Percentiles rank a stretch among this genome's conserved stretches.
Evolutionary conservation across 2,888 invertebrate species (phyloP).

Genomic region (Zaprionus bogoriensis): DNA sequence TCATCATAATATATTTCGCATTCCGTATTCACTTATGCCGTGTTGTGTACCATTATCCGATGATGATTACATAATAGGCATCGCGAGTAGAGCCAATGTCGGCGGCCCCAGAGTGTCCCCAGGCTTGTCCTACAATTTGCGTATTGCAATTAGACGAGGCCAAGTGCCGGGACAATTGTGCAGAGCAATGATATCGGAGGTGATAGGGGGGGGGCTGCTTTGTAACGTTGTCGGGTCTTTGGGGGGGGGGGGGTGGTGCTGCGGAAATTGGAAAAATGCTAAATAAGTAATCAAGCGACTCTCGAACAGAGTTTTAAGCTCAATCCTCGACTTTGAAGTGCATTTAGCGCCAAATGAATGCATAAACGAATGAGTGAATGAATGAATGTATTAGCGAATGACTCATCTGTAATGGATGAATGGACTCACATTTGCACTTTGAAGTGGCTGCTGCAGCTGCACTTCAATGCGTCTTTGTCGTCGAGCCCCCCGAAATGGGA

Average conservation of each 20-base stretch:
- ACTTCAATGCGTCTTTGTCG: background rate
- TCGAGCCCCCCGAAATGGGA: too few relatives aligned
- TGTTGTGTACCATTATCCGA: too few relatives aligned
- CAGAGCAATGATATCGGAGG: too few relatives aligned
- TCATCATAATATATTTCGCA: constrained; percentile 31
- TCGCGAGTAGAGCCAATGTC: constrained; percentile 3
- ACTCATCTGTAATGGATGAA: constrained; percentile 39
- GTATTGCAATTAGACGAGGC: constrained; percentile 68
- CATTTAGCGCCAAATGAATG: constrained; percentile 29
- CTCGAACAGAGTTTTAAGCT: constrained; percentile 21
- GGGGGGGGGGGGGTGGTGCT: constrained; percentile 2
- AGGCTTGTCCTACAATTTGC: constrained; percentile 34
- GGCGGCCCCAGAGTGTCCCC: constrained; percentile 25
- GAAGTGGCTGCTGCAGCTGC: constrained; percentile 52
- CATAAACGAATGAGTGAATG: constrained; percentile 6
- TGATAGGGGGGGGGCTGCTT: too few relatives aligned
- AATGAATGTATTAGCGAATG: constrained; percentile 14
- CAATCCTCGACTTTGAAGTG: constrained; percentile 44
- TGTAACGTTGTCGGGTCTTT: too few relatives aligned
- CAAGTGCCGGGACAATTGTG: constrained; percentile 57
- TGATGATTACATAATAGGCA: constrained; percentile 63
- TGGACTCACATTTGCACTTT: constrained; percentile 69
- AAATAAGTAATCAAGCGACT: constrained; percentile 76
- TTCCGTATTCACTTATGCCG: constrained; percentile 29
- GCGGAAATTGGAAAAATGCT: constrained; percentile 76